Base-by-base conservation (phyloP, 2,113 vertebrate species). In the Emydura subglobosa region DNA sequence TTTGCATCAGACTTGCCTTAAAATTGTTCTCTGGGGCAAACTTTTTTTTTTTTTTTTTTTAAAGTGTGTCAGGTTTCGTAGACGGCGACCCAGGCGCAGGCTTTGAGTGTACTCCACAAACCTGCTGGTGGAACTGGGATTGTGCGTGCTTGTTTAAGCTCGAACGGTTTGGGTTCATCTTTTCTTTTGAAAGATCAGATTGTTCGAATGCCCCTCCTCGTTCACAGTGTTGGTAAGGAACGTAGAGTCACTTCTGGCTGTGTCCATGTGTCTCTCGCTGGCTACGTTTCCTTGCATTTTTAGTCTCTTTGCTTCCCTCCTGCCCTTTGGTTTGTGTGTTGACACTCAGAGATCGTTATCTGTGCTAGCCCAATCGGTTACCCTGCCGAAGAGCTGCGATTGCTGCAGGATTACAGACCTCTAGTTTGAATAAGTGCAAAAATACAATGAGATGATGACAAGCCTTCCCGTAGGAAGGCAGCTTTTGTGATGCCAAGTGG, bases 271-370 rank as follows among this genome's bases (percentile, higher is more conserved):
- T 44, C 4, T 76, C 4, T 25, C 39, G 1, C 1, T 0, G 4
- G 83, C 34, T 2, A 0, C 78, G 81, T 1, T 1, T 21, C 34
- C 0, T 68, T 0, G 0, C 22, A 22, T 57, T 42, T 85, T 6
- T 13, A 34, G 65, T 25, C 76, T 31, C 49, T 17, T 19, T 83
- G 65, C 76, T 47, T 25, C 44, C 44, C 85, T 79, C 54, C 84
- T 31, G 25, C 68, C 31, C 24, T 47, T 49, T 44, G 21, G 24
- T 2, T 78, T 79, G 29, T 12, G 47, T 90, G 25, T 17, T 83
- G 86, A 42, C 2, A 0, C 4, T 6, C n/a, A 42, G 54, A 83
- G 10, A 34, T 31, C 3, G 0, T 59, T 65, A 44, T 39, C 81
- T 0, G 59, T 1, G 1, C 31, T 27, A 42, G 59, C 59, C 57